Evolutionary conservation across 1,140 invertebrate species (phyloP).

Genomic region (Microplitis demolitor): DNA sequence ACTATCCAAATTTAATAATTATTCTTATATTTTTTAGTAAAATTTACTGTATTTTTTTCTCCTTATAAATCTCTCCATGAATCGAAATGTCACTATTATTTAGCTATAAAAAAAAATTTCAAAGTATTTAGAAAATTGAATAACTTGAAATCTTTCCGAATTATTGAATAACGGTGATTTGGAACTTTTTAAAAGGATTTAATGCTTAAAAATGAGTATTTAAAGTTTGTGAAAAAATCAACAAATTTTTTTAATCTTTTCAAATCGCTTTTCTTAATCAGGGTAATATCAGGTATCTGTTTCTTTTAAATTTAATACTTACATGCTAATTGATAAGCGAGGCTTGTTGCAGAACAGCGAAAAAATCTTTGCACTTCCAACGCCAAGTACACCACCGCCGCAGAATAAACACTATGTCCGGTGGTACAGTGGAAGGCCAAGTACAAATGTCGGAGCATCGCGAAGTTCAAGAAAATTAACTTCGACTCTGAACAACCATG

Average conservation of each 20-base stretch:
- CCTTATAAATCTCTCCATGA: too few relatives aligned
- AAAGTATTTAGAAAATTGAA: too few relatives aligned
- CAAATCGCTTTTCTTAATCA: not conserved
- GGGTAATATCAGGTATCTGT: not conserved
- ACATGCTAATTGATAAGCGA: conserved; percentile 46
- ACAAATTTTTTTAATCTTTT: not conserved
- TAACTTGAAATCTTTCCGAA: too few relatives aligned
- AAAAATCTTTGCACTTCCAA: conserved; percentile 42
- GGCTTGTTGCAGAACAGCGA: conserved; percentile 59
- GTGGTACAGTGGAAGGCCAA: conserved; percentile 45
- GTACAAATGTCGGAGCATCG: conserved; percentile 35
- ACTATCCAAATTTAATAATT: too few relatives aligned
- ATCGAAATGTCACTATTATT: too few relatives aligned
- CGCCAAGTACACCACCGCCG: conserved; percentile 36
- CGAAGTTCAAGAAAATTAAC: conserved; percentile 44
- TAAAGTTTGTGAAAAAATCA: too few relatives aligned
- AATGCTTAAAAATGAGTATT: too few relatives aligned
- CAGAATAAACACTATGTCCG: conserved; percentile 49
- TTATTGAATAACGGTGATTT: too few relatives aligned
- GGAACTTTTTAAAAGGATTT: too few relatives aligned
- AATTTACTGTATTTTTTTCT: too few relatives aligned
- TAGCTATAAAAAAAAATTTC: too few relatives aligned
- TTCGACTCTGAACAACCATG: conserved; percentile 44
- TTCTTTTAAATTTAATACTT: conserved; percentile 27
- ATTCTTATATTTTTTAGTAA: too few relatives aligned